Conservation (phyloP, 2,888 invertebrate genomes). For the Dicyrtomina minuta region DNA sequence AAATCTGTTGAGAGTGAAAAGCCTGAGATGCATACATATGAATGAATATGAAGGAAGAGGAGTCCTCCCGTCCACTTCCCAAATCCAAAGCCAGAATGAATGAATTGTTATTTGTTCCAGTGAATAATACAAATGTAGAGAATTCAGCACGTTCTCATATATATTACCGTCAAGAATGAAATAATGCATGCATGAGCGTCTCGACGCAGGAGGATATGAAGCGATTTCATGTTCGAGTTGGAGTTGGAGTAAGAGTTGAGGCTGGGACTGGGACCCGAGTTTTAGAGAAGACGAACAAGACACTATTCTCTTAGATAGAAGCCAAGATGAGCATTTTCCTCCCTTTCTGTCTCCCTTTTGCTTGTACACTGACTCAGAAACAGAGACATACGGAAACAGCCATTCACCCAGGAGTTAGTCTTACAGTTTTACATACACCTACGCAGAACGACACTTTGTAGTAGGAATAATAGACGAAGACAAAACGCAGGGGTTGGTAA, state of each 20-base stretch:
- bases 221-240: no score
- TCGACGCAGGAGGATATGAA: no score
- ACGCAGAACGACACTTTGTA: background rate
- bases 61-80: no score
- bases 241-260: background rate
- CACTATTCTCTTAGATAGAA: background rate
- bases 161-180: slow-evolving; percentile 4
- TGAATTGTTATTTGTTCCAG: background rate
- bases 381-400: background rate
- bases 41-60: slow-evolving; percentile 5
- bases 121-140: background rate
- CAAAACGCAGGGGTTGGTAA: no score
- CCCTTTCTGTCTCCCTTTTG: background rate
- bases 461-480: no score
- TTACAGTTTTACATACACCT: background rate
- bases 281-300: background rate
- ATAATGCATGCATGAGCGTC: slow-evolving; percentile 5
- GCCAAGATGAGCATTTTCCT: background rate
- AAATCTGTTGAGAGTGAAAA: slow-evolving; percentile 7
- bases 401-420: background rate
- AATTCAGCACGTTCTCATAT: background rate
- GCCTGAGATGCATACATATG: slow-evolving; percentile 14
- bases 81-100: no score
- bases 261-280: background rate
- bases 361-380: no score